phyloP scores from a whole-genome alignment of 2,113 vertebrate genomes.

The Martes martes region DNA sequence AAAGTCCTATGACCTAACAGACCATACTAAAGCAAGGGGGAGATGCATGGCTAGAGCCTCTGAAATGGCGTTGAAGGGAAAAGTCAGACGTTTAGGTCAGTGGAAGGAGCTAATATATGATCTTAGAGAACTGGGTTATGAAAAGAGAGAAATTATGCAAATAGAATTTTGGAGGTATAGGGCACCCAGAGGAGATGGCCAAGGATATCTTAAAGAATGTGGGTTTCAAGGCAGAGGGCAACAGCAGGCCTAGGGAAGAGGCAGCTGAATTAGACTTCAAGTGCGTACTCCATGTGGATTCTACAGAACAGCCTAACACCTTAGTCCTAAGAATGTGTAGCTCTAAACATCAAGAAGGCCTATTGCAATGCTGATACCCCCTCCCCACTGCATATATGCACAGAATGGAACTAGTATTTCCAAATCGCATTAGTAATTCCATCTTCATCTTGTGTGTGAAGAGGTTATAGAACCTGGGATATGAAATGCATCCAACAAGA shows the following conservation, averaged over 20 bases:
- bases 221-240: neutral
- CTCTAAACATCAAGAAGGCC: neutral
- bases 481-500: neutral
- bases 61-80: neutral
- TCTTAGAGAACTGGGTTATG: neutral
- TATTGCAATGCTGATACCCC: accelerated
- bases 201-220: neutral
- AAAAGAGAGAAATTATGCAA: neutral
- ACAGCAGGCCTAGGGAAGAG: neutral
- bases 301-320: neutral
- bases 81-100: neutral
- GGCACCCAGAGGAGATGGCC: neutral
- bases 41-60: neutral
- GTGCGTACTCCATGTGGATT: neutral
- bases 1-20: neutral
- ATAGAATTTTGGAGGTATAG: neutral
- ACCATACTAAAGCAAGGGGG: neutral
- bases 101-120: neutral
- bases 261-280: too few relatives aligned
- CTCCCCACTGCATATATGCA: accelerated
- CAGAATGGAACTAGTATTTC: neutral
- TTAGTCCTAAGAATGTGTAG: neutral
- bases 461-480: neutral
- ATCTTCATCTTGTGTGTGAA: neutral
- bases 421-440: neutral